Base-by-base conservation (phyloP, 2,888 invertebrate genomes). In the Drosophila suboccidentalis region DNA sequence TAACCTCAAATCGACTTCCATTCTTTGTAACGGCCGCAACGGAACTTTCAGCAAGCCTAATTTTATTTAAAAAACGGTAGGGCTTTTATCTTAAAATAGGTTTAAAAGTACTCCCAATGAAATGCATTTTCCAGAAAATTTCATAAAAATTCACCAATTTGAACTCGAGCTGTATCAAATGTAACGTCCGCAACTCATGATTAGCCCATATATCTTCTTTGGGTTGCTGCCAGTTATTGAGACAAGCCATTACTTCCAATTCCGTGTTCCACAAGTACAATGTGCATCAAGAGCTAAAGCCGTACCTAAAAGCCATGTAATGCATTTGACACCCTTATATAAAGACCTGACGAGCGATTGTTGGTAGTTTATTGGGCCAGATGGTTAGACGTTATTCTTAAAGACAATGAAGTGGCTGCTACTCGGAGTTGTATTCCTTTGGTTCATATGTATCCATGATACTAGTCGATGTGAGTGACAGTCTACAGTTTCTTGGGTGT, bases 371-470 rank as follows among this genome's bases (percentile, higher is more conserved):
- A 5, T 26, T 36, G 13, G 39, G n/a, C 8, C 11, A 34, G 13
- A 8, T 15, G 6, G 4, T 57, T 29, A 76, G 29, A 55, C 4
- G 8, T 8, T 10, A 46, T n/a, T 9, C 22, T 3, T 17, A 3
- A 9, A 17, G 10, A 57, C n/a, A 34, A 75, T 78, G 78, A 68
- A 41, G 36, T 60, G 73, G 59, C 29, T 73, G 10, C 17, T 58
- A 1, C 5, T 17, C n/a, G 50, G 17, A 1, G 9, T 59, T 8
- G 8, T 73, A 6, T 6, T 63, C 5, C 8, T 60, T n/a, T 58
- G 68, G 53, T 17, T 78, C 4, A 4, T 63, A 9, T n/a, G 57
- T n/a, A 9, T 63, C 10, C 43, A 46, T n/a, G 47, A 61, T 8
- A 53, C 15, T 0, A 4, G 34, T 3, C 15, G 9, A 0, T 34